Evolutionary conservation across 30 jellyfish, hydroid and myxozoan species (phyloP), one percentile per base, ranked within the genome.

Genomic region (Hydractinia echinata): DNA sequence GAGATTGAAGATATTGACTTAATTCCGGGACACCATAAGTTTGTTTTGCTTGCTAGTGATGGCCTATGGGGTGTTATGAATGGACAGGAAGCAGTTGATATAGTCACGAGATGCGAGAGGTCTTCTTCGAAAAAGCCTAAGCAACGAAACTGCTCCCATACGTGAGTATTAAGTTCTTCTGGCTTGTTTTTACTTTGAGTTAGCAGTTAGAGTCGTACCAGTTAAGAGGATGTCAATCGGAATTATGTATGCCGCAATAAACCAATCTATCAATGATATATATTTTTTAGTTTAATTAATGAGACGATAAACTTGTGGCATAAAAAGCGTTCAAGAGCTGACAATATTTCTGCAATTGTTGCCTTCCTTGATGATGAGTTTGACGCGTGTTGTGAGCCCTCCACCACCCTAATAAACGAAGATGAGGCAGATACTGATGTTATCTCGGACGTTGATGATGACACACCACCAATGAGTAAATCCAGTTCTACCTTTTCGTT

Each of bases 1-100:
- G 95, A 92, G 15, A 77, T 92, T 30, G 76, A 76, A 67, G 67
- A 49, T 9, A 15, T 71, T 61, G 94, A 87, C 53, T 7, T 92
- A 4, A 55, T 52, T 19, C 64, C 96, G 11, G 94, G 79, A 50
- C 79, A 67, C 16, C 93, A 92, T 53, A 19, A 58, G 71, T 86
- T 84, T 67, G 54, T 87, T 58, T 72, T 92, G 8, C 74, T 92
- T 8, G 98, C 95, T 7, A 76, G 95, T 15, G 98, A 92, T 81
- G 98, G 98, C n/a, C 82, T 92, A 49, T 92, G 96, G 96, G 96
- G 96, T 5, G 95, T 92, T 50, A 80, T 92, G 84, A 82, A 76
- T 44, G 95, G 83, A 10, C 76, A 87, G 56, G 95, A 92, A 79
- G 95, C 95, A 20, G 96, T 83, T 60, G 83, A 85, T 49, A 54